These are phyloP conservation scores for Hyperoodon ampullatus DNA, from an alignment of 2,113 vertebrate genomes.

Conservation along the genomic window DNA sequence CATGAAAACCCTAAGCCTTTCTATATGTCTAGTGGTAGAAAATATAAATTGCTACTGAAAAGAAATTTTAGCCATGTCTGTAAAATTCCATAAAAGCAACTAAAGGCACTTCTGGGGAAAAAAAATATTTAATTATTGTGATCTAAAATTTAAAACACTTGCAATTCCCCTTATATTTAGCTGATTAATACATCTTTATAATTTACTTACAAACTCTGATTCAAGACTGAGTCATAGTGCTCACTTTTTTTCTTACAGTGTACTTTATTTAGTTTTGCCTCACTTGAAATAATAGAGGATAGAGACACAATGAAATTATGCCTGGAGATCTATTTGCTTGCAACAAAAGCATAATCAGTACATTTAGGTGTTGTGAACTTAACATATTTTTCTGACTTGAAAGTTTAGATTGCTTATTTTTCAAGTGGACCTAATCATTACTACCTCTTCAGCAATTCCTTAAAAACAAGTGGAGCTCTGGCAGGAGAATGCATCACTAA, in stretches of 20 bases:
- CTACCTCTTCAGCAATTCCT: neutral
- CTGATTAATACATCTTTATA: neutral
- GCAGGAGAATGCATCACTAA: neutral
- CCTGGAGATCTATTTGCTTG: neutral
- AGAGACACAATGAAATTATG: neutral
- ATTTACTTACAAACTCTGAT: neutral
- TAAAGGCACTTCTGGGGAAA: neutral
- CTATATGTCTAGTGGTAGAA: neutral
- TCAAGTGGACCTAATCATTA: neutral
- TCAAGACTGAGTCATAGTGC: neutral
- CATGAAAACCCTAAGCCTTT: neutral
- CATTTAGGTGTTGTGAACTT: neutral
- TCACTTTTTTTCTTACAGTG: neutral
- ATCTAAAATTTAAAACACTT: neutral
- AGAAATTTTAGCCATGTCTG: neutral
- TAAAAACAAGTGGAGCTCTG: neutral
- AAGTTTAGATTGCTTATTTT: neutral
- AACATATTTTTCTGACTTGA: neutral
- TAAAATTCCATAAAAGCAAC: neutral
- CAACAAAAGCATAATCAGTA: neutral
- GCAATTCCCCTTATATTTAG: neutral
- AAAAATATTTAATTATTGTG: neutral
- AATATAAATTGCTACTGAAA: neutral
- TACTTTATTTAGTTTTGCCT: neutral
- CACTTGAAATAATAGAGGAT: neutral